Evolutionary conservation across 1,140 invertebrate genomes (phyloP).

Genomic region (Leptopilina boulardi): DNA sequence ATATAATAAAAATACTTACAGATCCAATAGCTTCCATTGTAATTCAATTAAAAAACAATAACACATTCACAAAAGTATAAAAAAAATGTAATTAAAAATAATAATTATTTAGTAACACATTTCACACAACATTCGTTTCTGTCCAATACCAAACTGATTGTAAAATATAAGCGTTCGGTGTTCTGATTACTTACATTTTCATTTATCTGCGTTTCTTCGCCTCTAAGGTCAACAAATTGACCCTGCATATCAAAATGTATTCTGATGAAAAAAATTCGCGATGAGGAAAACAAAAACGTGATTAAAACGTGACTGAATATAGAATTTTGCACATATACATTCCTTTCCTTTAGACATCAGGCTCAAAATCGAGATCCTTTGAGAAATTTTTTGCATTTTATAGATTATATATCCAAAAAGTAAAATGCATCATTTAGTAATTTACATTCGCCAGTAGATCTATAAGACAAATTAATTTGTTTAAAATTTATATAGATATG

Average conservation of each 20-base stretch:
- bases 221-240: conserved; percentile 68
- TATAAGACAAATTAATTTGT: background rate
- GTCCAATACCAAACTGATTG: conserved; percentile 54
- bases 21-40: conserved; percentile 66
- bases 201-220: conserved; percentile 69
- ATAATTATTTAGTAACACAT: conserved; percentile 29
- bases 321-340: background rate
- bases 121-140: conserved; percentile 43
- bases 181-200: conserved; percentile 70
- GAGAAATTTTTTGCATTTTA: background rate
- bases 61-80: conserved; percentile 19
- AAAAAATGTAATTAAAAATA: conserved; percentile 32
- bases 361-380: background rate
- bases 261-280: conserved; percentile 52
- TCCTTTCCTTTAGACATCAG: background rate
- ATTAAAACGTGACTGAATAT: conserved; percentile 69
- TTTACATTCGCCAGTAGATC: background rate
- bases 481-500: too few relatives aligned
- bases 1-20: conserved; percentile 61
- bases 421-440: background rate
- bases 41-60: background rate
- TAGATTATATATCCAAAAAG: background rate
- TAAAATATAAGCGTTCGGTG: conserved; percentile 43
- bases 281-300: conserved; percentile 68
- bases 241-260: conserved; percentile 71